These are phyloP conservation scores for Cheilosia vernalis DNA, from an alignment of 2,888 invertebrate species.

Conservation along the genomic window DNA sequence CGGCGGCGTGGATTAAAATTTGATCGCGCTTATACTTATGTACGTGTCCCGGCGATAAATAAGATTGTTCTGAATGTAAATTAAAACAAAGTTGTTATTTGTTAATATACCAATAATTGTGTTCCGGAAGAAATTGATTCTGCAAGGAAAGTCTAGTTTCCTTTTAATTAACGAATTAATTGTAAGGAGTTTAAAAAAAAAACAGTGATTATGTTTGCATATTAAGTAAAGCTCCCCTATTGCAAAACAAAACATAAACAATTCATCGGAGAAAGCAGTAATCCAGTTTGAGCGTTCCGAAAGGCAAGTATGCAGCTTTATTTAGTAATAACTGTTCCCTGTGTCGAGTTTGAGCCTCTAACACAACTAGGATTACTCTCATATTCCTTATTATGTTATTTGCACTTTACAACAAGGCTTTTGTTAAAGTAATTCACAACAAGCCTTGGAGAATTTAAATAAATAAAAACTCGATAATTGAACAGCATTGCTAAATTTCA, in stretches of 20 bases:
- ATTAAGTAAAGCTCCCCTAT: neutral
- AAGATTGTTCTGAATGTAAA: neutral
- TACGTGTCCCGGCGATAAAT: conserved; percentile 15
- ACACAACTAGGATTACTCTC: too few relatives aligned
- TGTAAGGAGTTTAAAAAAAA: neutral
- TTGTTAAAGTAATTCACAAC: too few relatives aligned
- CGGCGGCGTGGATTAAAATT: conserved; percentile 17
- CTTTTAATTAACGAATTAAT: neutral
- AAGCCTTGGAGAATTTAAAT: neutral
- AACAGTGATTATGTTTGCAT: neutral
- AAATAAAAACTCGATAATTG: conserved; percentile 32
- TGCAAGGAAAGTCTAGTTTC: neutral
- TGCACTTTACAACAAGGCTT: too few relatives aligned
- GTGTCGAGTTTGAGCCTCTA: too few relatives aligned
- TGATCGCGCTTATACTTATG: conserved; percentile 1
- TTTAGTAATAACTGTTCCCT: neutral
- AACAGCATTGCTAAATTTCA: conserved; percentile 18
- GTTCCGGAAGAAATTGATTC: neutral
- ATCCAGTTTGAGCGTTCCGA: neutral
- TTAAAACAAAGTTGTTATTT: conserved; percentile 21
- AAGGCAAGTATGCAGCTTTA: conserved; percentile 7
- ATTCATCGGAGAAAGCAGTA: neutral
- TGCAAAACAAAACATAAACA: neutral
- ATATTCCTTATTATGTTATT: too few relatives aligned
- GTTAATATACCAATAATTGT: neutral